phyloP scores from a whole-genome alignment of 2,888 invertebrate genomes.

The Tiliacea aurago region DNA sequence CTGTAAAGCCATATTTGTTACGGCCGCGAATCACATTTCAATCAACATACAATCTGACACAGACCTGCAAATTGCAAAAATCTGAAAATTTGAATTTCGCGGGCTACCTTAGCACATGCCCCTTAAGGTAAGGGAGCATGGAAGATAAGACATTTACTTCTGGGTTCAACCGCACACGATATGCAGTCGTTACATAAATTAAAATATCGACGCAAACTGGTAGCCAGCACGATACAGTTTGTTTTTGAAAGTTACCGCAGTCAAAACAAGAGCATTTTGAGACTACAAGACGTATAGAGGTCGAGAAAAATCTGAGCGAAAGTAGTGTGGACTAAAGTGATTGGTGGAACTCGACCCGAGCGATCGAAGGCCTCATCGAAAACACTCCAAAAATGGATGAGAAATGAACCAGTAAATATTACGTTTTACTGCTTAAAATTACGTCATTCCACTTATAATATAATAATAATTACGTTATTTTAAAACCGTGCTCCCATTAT shows the following conservation, averaged over 20 bases:
- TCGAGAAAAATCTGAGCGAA: slow-evolving; percentile 86
- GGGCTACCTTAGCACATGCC: too few relatives aligned
- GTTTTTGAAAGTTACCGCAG: slow-evolving; percentile 76
- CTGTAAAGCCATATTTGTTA: too few relatives aligned
- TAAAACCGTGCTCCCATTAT: slow-evolving; percentile 65
- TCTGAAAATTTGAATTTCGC: too few relatives aligned
- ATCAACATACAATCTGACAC: too few relatives aligned
- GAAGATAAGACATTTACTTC: slow-evolving; percentile 59
- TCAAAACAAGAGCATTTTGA: slow-evolving; percentile 77
- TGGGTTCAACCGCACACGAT: slow-evolving; percentile 60
- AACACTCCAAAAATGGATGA: slow-evolving; percentile 85
- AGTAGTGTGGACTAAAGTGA: slow-evolving; percentile 76
- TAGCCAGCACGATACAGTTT: slow-evolving; percentile 70
- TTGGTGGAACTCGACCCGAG: slow-evolving; percentile 81
- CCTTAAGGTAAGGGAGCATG: slow-evolving; percentile 42
- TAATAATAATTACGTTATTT: slow-evolving; percentile 60
- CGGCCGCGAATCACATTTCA: too few relatives aligned
- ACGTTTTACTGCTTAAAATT: slow-evolving; percentile 58
- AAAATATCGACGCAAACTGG: slow-evolving; percentile 75
- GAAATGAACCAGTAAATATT: slow-evolving; percentile 67
- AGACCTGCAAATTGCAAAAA: too few relatives aligned
- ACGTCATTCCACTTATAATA: slow-evolving; percentile 65
- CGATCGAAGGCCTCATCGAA: slow-evolving; percentile 81
- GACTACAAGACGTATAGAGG: slow-evolving; percentile 75
- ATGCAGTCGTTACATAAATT: slow-evolving; percentile 67